These are phyloP conservation scores for Halesus radiatus DNA, from an alignment of 1,140 invertebrate genomes.

Conservation along the genomic window DNA sequence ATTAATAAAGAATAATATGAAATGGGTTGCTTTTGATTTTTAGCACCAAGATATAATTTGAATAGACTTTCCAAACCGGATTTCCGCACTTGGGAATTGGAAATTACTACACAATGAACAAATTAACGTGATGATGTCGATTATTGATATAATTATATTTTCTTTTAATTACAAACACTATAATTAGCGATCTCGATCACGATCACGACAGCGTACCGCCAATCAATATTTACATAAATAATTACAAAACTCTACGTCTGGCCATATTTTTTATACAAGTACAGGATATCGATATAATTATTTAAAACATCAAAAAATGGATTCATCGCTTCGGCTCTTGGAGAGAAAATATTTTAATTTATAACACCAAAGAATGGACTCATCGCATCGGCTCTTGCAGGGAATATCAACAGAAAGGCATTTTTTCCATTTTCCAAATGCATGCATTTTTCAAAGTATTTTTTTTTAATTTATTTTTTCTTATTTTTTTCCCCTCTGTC, in stretches of 20 bases:
- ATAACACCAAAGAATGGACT: background rate
- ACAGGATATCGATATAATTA: slow-evolving; percentile 22
- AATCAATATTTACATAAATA: slow-evolving; percentile 52
- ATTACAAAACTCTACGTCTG: slow-evolving; percentile 46
- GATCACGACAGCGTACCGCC: slow-evolving; percentile 52
- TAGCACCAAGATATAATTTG: slow-evolving; percentile 40
- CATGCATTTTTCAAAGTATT: slow-evolving; percentile 3
- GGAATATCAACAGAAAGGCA: background rate
- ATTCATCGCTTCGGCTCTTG: background rate
- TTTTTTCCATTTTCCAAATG: slow-evolving; percentile 21
- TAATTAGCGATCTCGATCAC: slow-evolving; percentile 50
- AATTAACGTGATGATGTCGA: slow-evolving; percentile 52
- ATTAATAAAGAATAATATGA: slow-evolving; percentile 36
- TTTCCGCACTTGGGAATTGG: slow-evolving; percentile 52
- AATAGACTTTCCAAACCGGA: slow-evolving; percentile 26
- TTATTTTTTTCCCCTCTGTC: background rate
- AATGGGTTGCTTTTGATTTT: slow-evolving; percentile 43
- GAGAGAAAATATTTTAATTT: background rate
- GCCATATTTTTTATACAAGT: slow-evolving; percentile 38
- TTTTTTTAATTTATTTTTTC: slow-evolving; percentile 9
- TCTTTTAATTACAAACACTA: slow-evolving; percentile 55
- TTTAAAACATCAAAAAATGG: slow-evolving; percentile 14
- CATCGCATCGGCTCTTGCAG: background rate
- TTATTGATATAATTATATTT: slow-evolving; percentile 54
- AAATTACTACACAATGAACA: slow-evolving; percentile 51